A percentile compares a stretch with the other conserved stretches of the same genome.
phyloP scores from a whole-genome alignment of 2,797 vertebrate genomes.

The Ibycter americanus region DNA sequence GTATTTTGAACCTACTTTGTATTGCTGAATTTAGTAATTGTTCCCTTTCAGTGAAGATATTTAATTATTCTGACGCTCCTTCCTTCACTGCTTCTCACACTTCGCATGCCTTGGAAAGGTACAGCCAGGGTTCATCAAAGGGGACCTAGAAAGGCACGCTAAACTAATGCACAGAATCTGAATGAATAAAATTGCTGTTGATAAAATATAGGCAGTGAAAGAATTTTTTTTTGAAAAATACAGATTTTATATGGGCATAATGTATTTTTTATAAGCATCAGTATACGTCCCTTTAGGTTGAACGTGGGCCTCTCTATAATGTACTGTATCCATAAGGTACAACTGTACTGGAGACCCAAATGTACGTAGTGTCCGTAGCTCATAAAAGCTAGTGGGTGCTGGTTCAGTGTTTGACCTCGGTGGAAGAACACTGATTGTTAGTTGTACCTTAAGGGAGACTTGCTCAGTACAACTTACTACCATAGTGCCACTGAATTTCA shows the following conservation, averaged over 20 bases:
- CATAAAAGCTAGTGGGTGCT: neutral
- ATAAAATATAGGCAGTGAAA: neutral
- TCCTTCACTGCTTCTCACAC: neutral
- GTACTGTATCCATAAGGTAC: neutral
- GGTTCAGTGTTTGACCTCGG: neutral
- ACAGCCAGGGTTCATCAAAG: neutral
- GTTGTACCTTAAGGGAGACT: neutral
- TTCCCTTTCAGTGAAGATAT: neutral
- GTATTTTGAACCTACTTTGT: constrained; percentile 14
- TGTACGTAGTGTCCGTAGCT: neutral
- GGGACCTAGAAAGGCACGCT: neutral
- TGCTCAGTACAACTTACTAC: neutral
- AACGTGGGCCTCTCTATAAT: neutral
- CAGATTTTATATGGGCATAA: neutral
- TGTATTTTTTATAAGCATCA: neutral
- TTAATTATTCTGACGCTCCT: constrained; percentile 19
- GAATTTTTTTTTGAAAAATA: neutral
- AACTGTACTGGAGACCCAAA: neutral
- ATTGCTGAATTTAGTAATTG: constrained; percentile 18
- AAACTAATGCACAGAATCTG: neutral
- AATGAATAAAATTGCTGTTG: neutral
- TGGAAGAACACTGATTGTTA: neutral
- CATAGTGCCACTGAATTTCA: neutral
- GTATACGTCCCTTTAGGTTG: neutral
- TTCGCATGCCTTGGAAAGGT: neutral